phyloP scores from a whole-genome alignment of 2,888 invertebrate genomes.

The Lampropteryx suffumata region DNA sequence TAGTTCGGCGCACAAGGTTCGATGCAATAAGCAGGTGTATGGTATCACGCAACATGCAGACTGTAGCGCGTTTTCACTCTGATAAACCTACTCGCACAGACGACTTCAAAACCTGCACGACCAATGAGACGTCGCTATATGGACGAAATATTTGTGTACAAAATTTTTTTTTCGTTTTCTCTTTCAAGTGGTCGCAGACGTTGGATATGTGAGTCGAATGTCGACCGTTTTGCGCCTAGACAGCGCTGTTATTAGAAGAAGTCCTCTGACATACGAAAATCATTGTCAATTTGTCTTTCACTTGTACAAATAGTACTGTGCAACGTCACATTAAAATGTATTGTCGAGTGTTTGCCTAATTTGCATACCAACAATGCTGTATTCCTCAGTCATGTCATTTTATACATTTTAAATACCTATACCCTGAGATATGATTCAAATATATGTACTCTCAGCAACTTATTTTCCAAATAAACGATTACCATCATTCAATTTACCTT shows the following conservation, averaged over 20 bases:
- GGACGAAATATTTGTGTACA: conserved; percentile 70
- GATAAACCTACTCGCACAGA: conserved; percentile 49
- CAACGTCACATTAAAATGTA: conserved; percentile 35
- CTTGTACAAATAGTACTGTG: conserved; percentile 39
- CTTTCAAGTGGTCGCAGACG: conserved; percentile 51
- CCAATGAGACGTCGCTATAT: conserved; percentile 50
- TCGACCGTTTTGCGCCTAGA: conserved; percentile 14
- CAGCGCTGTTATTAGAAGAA: background rate
- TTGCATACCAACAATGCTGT: conserved; percentile 30
- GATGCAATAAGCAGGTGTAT: conserved; percentile 64
- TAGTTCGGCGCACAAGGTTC: conserved; percentile 58
- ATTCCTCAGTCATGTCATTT: conserved; percentile 20
- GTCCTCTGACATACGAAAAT: conserved; percentile 8
- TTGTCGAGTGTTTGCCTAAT: conserved; percentile 36
- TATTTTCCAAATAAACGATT: conserved; percentile 17
- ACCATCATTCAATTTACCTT: conserved; percentile 20
- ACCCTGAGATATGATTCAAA: conserved; percentile 8
- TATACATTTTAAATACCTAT: conserved; percentile 25
- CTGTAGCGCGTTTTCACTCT: conserved; percentile 67
- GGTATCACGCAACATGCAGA: conserved; percentile 64
- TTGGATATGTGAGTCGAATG: conserved; percentile 44
- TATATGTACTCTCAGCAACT: conserved; percentile 1
- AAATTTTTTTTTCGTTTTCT: conserved; percentile 66
- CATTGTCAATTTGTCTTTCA: conserved; percentile 27
- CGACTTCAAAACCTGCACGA: conserved; percentile 63